Evolutionary conservation across 2,888 invertebrate genomes (phyloP), one percentile per base, ranked within the genome.

Genomic region (Ganaspis brasiliensis): DNA sequence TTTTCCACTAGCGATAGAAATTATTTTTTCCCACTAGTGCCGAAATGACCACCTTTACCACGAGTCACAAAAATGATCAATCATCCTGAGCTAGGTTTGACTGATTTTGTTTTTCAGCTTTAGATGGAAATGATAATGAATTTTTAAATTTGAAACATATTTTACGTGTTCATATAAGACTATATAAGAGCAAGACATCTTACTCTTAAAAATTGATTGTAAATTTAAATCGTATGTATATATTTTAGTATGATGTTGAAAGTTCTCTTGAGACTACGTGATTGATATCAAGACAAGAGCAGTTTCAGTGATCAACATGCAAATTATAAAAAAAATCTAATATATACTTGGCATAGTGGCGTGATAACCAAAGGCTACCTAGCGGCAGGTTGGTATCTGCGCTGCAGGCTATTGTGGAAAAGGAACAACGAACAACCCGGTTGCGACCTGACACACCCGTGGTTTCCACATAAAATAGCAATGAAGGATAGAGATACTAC

Each of bases 361-460:
- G 61, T 61, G 61, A 61, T 35, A 35, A 61, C 61, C 61, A n/a
- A 61, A 61, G 61, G 61, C 61, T 61, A 61, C n/a, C 35, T 16
- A 19, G 55, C 55, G 19, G 55, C 55, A 55, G 55, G 55, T 55
- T 55, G 45, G 14, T 14, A 9, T 45, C 56, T 26, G 21, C 14
- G 61, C 61, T 35, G 16, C 31, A 59, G 61, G 61, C 61, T 61
- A 61, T 61, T 35, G 0, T 35, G 61, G 31, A 35, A 12, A 57
- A 57, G 45, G 45, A 45, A n/a, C n/a, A n/a, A n/a, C n/a, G 31
- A 31, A 31, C 31, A 31, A 31, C 31, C 31, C 31, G 31, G 31
- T 49, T 19, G 52, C 52, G 52, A 19, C n/a, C 52, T 52, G 52
- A 52, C 52, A 52, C 52, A 52, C 52, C 52, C 52, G 52, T 52